Evolutionary conservation across 37 sponge, comb jelly and placozoan genomes (phyloP), one percentile per base, ranked within the genome.

Genomic region (Diacarnus erythraeanus): DNA sequence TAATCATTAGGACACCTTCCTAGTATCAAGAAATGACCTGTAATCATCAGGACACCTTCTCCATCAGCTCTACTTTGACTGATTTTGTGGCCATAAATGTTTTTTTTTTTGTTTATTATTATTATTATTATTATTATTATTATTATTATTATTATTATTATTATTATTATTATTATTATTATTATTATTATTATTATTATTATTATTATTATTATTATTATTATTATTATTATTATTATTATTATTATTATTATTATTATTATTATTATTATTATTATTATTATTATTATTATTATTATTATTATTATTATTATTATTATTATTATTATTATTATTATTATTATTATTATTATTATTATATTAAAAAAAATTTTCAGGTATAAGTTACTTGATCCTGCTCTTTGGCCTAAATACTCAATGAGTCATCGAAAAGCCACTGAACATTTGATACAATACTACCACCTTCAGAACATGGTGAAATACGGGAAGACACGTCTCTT

Each of bases 401-500:
- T 64, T 15, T 87, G 88, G 88, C 88, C 92, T 20, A 43, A 10
- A 26, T 73, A 72, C 27, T 39, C 40, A 33, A 38, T 57, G 36
- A 59, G 58, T 21, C 69, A 64, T 57, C 17, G 74, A 39, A 67
- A 78, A 39, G 88, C 77, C 30, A 74, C 79, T 12, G 20, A 69
- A 69, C 51, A 81, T 71, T 64, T 91, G 15, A 35, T 86, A 0
- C 30, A 59, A 8, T 61, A 58, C 65, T 77, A 86, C 74, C 75
- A 83, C 44, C 26, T 83, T 2, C 41, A 87, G 66, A 37, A 78
- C 40, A 39, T 91, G 77, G 83, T 91, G 31, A 64, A 35, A 5
- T 87, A 67, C 30, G 93, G 89, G 42, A 84, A 88, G 68, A 88
- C 89, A 22, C 75, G 84, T 64, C 17, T 88, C 47, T 92, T 91